These are phyloP conservation scores for Connochaetes taurinus DNA, from an alignment of 2,113 vertebrate species.

Conservation along the genomic window DNA sequence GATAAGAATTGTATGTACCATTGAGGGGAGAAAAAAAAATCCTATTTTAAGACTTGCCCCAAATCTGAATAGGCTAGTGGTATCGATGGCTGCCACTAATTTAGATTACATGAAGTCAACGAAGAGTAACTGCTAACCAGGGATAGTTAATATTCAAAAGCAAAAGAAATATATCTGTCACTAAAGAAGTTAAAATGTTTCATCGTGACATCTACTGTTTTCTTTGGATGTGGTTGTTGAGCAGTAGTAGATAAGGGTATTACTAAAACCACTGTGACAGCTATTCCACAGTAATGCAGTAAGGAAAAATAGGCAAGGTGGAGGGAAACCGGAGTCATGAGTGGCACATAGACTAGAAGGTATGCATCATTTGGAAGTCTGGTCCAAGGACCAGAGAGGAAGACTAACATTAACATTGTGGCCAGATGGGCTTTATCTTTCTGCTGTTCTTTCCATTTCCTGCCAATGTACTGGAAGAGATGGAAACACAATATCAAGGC, in stretches of 20 bases:
- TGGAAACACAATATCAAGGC: constrained; percentile 22
- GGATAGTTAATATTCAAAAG: constrained; percentile 11
- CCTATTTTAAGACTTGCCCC: not conserved
- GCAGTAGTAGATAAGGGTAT: constrained; percentile 5
- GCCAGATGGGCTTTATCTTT: not conserved
- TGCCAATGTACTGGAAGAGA: not conserved
- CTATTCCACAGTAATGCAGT: not conserved
- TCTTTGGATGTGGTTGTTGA: not conserved
- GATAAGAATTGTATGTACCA: not conserved
- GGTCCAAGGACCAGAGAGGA: not conserved
- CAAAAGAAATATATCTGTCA: constrained; percentile 15
- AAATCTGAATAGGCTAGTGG: not conserved
- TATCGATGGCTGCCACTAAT: not conserved
- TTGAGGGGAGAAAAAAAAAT: not conserved
- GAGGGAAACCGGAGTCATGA: not conserved
- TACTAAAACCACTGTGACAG: constrained; percentile 13
- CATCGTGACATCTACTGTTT: not conserved
- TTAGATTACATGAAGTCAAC: not conserved
- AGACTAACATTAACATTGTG: not conserved
- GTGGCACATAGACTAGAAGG: not conserved
- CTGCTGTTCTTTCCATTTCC: constrained; percentile 41
- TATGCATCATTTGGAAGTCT: not conserved
- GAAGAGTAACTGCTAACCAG: not conserved
- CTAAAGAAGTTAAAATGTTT: constrained; percentile 21
- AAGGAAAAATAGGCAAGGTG: not conserved